A percentile compares a stretch with the other conserved stretches of the same genome.
Evolutionary conservation across 2,113 vertebrate species (phyloP).

Genomic region (mouse (Mus musculus)): GRCm39 chr10:77724501-77725000

Average conservation of each 20-base stretch:
- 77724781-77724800: not conserved
- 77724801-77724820: not conserved
- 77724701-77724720: not conserved
- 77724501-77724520: not conserved
- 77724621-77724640: not conserved
- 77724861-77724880: not conserved
- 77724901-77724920: not conserved
- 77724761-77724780: not conserved
- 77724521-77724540: not conserved
- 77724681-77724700: not conserved
- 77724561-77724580: fast-evolving
- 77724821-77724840: not conserved
- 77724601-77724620: not conserved
- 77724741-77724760: not conserved
- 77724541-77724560: too few species aligned
- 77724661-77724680: not conserved
- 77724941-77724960: not conserved
- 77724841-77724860: not conserved
- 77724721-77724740: not conserved
- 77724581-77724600: fast-evolving
- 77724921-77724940: not conserved
- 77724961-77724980: not conserved
- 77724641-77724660: not conserved
- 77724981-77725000: not conserved
- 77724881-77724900: not conserved